These are phyloP conservation scores for Acyrthosiphon pisum DNA, from an alignment of 1,140 invertebrate genomes.

Conservation along the genomic window DNA sequence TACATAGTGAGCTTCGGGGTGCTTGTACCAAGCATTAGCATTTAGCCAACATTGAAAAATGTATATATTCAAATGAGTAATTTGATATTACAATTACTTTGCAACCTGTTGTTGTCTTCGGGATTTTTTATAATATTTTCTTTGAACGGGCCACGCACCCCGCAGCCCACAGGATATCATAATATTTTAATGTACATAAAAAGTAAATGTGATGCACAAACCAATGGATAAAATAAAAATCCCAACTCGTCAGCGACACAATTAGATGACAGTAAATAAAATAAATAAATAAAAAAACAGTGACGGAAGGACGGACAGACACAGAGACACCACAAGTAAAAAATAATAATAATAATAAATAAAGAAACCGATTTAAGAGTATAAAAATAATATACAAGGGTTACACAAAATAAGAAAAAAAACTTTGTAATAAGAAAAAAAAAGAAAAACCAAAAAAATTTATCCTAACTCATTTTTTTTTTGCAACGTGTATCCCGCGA, in stretches of 20 bases:
- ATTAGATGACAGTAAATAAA: conserved; percentile 46
- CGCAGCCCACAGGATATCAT: not conserved
- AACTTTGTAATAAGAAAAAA: not conserved
- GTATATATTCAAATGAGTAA: not conserved
- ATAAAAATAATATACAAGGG: conserved; percentile 18
- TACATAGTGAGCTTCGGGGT: conserved; percentile 18
- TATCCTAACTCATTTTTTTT: conserved; percentile 48
- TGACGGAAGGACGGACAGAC: conserved; percentile 46
- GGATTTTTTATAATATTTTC: not conserved
- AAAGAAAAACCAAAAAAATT: not conserved
- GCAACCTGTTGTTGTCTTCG: not conserved
- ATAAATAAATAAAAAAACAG: conserved; percentile 16
- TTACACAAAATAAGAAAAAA: conserved; percentile 25
- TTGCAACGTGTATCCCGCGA: conserved; percentile 5
- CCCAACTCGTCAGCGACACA: conserved; percentile 54
- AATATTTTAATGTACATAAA: conserved; percentile 23
- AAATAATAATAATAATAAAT: conserved; percentile 29
- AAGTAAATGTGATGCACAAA: conserved; percentile 52
- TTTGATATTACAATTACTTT: not conserved
- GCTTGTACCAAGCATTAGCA: not conserved
- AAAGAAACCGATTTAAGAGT: not conserved
- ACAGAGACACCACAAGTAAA: conserved; percentile 40
- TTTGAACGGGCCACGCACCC: not conserved
- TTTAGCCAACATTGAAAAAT: not conserved
- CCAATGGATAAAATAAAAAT: conserved; percentile 55